Percentiles rank a stretch among this genome's conserved stretches.
phyloP scores from a whole-genome alignment of 2,888 invertebrate species.

The Thymelicus acteon region DNA sequence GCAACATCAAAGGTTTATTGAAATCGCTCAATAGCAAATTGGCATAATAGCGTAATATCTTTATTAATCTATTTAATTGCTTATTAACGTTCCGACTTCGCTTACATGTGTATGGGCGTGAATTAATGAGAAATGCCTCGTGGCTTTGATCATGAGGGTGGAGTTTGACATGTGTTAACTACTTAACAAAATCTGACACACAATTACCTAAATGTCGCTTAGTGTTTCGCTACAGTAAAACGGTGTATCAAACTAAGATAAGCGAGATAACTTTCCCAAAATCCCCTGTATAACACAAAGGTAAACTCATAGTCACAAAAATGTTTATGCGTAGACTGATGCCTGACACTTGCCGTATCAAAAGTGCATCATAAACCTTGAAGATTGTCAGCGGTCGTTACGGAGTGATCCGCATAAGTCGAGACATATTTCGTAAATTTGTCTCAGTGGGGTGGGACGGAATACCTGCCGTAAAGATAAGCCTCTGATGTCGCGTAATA shows the following conservation, averaged over 20 bases:
- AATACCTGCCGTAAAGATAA: constrained; percentile 85
- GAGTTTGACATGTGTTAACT: constrained; percentile 45
- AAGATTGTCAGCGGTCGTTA: constrained; percentile 49
- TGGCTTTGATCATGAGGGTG: constrained; percentile 65
- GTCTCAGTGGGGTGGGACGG: constrained; percentile 68
- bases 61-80: constrained; percentile 82
- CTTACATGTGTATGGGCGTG: constrained; percentile 66
- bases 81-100: constrained; percentile 72
- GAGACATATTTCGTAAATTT: constrained; percentile 81
- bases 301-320: constrained; percentile 10
- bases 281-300: constrained; percentile 2
- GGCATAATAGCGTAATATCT: constrained; percentile 72
- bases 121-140: constrained; percentile 66
- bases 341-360: constrained; percentile 32
- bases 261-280: constrained; percentile 6
- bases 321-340: constrained; percentile 31
- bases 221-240: constrained; percentile 20
- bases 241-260: constrained; percentile 17
- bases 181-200: constrained; percentile 43
- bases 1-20: constrained; percentile 72
- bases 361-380: constrained; percentile 44
- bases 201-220: constrained; percentile 12
- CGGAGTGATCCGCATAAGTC: constrained; percentile 78
- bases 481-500: constrained; percentile 80
- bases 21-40: constrained; percentile 70